Conservation (phyloP, 2,888 invertebrate genomes). For the Aquatica leii region DNA sequence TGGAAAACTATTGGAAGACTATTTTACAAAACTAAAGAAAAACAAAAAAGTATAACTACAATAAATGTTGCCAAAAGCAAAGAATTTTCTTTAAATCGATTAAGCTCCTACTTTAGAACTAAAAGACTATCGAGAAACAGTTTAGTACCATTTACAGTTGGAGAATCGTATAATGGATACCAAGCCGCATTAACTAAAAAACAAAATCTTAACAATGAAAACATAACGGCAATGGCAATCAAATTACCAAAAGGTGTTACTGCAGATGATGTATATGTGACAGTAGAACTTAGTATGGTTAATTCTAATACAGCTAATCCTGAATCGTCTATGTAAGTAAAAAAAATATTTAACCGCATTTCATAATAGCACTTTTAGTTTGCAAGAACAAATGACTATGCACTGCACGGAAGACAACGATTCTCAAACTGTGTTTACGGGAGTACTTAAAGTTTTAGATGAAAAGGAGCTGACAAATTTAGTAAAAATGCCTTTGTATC, state of each 20-base stretch:
- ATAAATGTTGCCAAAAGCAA: background rate
- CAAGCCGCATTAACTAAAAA: background rate
- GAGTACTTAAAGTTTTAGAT: slow-evolving; percentile 12
- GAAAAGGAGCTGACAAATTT: slow-evolving; percentile 11
- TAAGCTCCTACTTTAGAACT: slow-evolving; percentile 13
- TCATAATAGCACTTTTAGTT: slow-evolving; percentile 1
- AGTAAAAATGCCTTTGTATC: slow-evolving; percentile 21
- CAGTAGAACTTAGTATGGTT: slow-evolving; percentile 17
- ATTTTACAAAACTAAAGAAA: background rate
- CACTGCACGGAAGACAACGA: slow-evolving; percentile 14
- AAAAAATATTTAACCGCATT: background rate
- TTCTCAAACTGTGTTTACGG: slow-evolving; percentile 22
- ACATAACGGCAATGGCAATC: slow-evolving; percentile 17
- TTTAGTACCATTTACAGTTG: background rate
- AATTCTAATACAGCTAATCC: background rate
- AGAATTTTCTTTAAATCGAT: background rate
- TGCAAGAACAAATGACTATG: background rate
- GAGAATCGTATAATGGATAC: slow-evolving; percentile 3
- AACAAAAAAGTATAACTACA: background rate
- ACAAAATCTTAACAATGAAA: background rate
- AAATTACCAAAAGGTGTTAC: slow-evolving; percentile 6
- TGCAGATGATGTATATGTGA: slow-evolving; percentile 4
- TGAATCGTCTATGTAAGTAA: background rate
- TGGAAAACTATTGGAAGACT: slow-evolving; percentile 19
- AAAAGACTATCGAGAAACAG: background rate